A percentile compares a stretch with the other conserved stretches of the same genome.
Conservation (phyloP, 2,888 invertebrate species). For the Trissoscelio sp. region DNA sequence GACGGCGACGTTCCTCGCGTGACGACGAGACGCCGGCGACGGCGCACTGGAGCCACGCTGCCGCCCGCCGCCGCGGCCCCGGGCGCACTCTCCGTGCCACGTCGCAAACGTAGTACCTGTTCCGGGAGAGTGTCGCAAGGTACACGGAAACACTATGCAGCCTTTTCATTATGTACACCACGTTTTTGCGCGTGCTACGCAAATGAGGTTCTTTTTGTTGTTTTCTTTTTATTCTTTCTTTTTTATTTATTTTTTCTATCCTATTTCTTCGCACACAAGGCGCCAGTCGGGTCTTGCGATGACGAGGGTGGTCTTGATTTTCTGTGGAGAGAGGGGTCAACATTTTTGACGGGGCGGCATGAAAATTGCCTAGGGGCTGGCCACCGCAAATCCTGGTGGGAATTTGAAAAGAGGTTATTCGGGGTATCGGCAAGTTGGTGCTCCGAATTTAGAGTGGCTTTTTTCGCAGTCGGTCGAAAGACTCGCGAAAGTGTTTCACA, state of each 20-base stretch:
- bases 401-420: conserved; percentile 32
- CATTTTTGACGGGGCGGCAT: conserved; percentile 17
- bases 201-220: conserved; percentile 45
- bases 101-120: conserved; percentile 53
- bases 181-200: conserved; percentile 47
- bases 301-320: conserved; percentile 28
- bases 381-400: not conserved
- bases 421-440: conserved; percentile 26
- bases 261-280: too few relatives aligned
- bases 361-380: conserved; percentile 31
- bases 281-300: not conserved
- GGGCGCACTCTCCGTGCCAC: conserved; percentile 52
- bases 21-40: conserved; percentile 65
- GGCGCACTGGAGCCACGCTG: conserved; percentile 56
- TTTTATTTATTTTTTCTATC: too few relatives aligned
- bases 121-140: conserved; percentile 47
- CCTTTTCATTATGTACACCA: conserved; percentile 56
- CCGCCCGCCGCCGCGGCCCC: conserved; percentile 22
- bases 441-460: conserved; percentile 45
- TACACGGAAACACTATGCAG: conserved; percentile 43
- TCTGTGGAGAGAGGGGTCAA: not conserved
- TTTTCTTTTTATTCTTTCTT: not conserved
- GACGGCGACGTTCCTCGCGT: conserved; percentile 64
- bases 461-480: conserved; percentile 10
- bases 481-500: conserved; percentile 40